Base-by-base conservation (phyloP, 2,888 invertebrate species). In the Agrotis clavis region DNA sequence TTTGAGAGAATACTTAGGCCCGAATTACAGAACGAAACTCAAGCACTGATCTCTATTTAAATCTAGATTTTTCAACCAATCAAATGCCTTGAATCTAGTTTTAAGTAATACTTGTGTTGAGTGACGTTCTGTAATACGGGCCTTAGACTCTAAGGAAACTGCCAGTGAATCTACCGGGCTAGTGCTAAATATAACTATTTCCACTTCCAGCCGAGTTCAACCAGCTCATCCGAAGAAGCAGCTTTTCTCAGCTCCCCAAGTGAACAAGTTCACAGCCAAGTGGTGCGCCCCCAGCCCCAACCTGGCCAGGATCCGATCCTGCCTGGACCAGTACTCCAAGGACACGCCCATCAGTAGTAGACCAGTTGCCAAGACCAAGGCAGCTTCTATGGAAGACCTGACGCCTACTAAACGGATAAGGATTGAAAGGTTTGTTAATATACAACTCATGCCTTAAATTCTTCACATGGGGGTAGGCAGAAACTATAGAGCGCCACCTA, bases 371-470 rank as follows among this genome's bases (percentile, higher is more conserved):
- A 89, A 90, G 2, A 89, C 93, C 48, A 96, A 96, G 68, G 95
- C 95, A 0, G 90, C 90, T 1, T 96, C 96, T 0, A 95, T 96
- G 95, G 96, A 96, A 63, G 95, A 96, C 77, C 86, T 96, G 57
- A 96, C 96, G 14, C 96, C 96, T 0, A 91, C 87, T 3, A 96
- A 94, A 77, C 88, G 90, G 74, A 84, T 89, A 16, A 92, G 81
- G 68, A 88, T 83, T 57, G 89, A 91, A 6, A 90, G 89, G 95
- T 94, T 71, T 59, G 35, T 45, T 67, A 25, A 25, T 25, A 25
- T 25, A 25, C 1, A 25, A 25, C 1, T 25, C 1, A 25, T 25
- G 25, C 25, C 25, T 25, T n/a, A n/a, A n/a, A n/a, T n/a, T 25
- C 25, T 25, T 25, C 25, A 1, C 2, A 1, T 25, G 25, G 25